phyloP scores from a whole-genome alignment of 2,888 invertebrate genomes.

The Apodemia duryi region DNA sequence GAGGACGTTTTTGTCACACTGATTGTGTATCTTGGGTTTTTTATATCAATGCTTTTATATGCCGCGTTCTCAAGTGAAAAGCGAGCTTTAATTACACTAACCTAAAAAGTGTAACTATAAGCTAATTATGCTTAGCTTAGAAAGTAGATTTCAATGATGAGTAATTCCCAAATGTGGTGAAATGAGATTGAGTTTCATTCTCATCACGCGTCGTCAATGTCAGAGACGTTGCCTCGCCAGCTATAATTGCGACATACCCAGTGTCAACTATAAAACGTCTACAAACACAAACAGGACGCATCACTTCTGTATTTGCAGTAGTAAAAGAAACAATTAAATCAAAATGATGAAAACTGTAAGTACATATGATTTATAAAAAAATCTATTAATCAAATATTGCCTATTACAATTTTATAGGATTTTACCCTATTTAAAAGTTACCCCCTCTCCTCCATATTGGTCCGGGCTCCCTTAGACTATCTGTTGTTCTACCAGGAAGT shows the following conservation, averaged over 20 bases:
- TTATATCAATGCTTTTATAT: too few species aligned
- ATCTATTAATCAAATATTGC: neutral
- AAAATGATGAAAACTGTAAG: constrained; percentile 73
- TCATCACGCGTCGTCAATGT: constrained; percentile 66
- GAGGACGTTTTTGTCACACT: too few species aligned
- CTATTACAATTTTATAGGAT: neutral
- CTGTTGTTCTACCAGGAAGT: too few species aligned
- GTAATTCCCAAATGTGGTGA: constrained; percentile 39
- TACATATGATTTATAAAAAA: constrained; percentile 25
- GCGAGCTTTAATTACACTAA: too few species aligned
- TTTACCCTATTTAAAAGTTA: too few species aligned
- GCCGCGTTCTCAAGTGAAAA: too few species aligned
- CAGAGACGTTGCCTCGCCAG: constrained; percentile 51
- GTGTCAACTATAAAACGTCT: constrained; percentile 54
- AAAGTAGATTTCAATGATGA: too few species aligned
- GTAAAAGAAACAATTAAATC: constrained; percentile 40
- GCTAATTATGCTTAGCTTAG: too few species aligned
- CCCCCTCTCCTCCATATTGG: too few species aligned
- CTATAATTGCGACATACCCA: constrained; percentile 46
- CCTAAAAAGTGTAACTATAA: too few species aligned
- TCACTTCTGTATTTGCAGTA: constrained; percentile 52
- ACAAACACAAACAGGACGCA: constrained; percentile 37
- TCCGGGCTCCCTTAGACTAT: too few species aligned
- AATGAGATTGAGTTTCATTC: constrained; percentile 43
- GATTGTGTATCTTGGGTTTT: too few species aligned